Conservation (phyloP, 2,888 invertebrate genomes). For the Osmoderma eremita region DNA sequence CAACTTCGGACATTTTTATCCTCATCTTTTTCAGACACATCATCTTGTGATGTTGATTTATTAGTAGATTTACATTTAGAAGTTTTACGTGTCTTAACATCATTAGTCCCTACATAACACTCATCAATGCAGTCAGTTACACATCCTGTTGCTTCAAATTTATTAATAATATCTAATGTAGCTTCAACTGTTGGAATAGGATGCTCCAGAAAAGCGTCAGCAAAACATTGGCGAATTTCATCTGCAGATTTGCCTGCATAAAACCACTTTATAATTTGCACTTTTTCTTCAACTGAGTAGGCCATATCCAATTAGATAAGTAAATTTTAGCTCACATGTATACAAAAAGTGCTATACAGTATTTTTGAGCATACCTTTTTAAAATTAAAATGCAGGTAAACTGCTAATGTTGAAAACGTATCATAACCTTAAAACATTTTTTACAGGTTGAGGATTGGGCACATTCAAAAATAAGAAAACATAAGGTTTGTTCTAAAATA, state of each 20-base stretch:
- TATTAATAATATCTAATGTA: neutral
- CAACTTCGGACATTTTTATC: neutral
- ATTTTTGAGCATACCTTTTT: no score
- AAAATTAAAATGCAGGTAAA: no score
- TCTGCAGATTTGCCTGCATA: conserved; percentile 1
- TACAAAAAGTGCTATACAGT: no score
- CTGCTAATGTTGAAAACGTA: no score
- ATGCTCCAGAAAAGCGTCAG: neutral
- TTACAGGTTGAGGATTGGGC: no score
- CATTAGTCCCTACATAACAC: no score
- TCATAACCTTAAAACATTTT: no score
- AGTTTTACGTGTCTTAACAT: neutral
- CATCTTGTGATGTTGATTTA: neutral
- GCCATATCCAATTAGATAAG: no score
- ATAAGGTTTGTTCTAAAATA: no score
- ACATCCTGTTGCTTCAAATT: conserved; percentile 4
- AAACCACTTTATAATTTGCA: conserved; percentile 21
- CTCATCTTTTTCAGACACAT: neutral
- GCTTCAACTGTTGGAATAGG: neutral
- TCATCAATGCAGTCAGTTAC: neutral
- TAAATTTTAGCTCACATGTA: no score
- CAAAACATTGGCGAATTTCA: neutral
- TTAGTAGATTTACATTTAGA: neutral
- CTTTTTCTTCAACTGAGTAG: conserved; percentile 9
- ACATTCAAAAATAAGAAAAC: no score